phyloP scores from a whole-genome alignment of 2,888 invertebrate genomes.

The Agonopterix arenella region DNA sequence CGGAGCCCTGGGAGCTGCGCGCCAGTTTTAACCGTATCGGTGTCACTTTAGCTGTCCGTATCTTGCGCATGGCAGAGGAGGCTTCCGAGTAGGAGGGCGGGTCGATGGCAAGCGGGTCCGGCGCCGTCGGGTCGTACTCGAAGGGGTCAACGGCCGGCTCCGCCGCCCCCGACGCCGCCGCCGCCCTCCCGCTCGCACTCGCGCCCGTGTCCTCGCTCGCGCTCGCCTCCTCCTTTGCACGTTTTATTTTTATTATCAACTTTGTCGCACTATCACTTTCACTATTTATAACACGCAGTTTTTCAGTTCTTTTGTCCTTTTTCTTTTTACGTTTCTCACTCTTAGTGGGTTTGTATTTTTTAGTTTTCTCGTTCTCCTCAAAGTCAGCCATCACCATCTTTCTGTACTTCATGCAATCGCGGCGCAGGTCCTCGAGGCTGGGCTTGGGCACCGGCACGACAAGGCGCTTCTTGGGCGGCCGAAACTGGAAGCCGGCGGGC shows the following conservation, averaged over 20 bases:
- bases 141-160: constrained; percentile 57
- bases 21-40: constrained; percentile 91
- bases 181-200: constrained; percentile 25
- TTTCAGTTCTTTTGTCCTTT: constrained; percentile 75
- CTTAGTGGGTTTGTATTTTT: constrained; percentile 50
- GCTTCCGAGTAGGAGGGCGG: constrained; percentile 56
- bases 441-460: constrained; percentile 78
- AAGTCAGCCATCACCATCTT: constrained; percentile 91
- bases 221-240: constrained; percentile 56
- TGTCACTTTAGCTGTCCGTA: constrained; percentile 81
- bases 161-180: constrained; percentile 43
- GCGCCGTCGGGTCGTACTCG: constrained; percentile 65
- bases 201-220: constrained; percentile 23
- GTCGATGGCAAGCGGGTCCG: constrained; percentile 63
- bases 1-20: constrained; percentile 86
- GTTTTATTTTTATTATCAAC: constrained; percentile 85
- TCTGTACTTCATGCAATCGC: constrained; percentile 92
- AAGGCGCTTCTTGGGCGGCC: constrained; percentile 89
- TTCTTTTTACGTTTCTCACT: constrained; percentile 67
- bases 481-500: constrained; percentile 67
- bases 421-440: constrained; percentile 86
- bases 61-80: constrained; percentile 68
- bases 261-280: constrained; percentile 80
- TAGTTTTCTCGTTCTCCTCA: constrained; percentile 80
- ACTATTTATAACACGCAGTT: constrained; percentile 65